Evolutionary conservation across 2,888 invertebrate genomes (phyloP).

Genomic region (Trimorus sp.): DNA sequence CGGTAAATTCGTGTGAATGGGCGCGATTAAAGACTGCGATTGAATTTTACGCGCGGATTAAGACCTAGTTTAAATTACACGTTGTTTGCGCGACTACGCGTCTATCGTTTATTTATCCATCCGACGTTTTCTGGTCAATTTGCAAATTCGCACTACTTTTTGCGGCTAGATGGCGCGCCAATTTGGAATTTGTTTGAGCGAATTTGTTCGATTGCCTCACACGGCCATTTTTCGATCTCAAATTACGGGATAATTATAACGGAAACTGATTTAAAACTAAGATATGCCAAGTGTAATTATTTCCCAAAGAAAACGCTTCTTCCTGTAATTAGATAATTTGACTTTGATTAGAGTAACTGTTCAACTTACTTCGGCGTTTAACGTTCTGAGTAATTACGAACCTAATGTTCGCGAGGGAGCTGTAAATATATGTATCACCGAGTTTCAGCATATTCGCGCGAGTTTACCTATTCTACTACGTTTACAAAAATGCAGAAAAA

Average conservation of each 20-base stretch:
- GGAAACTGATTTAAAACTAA: constrained; percentile 3
- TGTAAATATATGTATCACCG: constrained; percentile 2
- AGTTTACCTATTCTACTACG: background rate
- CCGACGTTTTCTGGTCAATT: no score
- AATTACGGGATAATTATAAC: background rate
- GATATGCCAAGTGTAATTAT: constrained; percentile 11
- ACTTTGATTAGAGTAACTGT: constrained; percentile 12
- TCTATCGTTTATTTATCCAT: no score
- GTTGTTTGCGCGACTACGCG: no score
- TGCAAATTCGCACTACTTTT: no score
- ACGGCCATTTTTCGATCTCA: no score
- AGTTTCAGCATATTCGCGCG: background rate
- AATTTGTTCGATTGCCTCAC: no score
- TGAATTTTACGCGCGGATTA: background rate
- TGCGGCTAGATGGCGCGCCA: no score
- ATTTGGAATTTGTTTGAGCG: no score
- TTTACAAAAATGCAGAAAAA: background rate
- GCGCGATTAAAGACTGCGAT: constrained; percentile 3
- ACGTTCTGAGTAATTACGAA: background rate
- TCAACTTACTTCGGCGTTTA: background rate
- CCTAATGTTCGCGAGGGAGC: constrained; percentile 1
- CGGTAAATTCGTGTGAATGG: constrained; percentile 14
- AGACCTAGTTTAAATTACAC: background rate
- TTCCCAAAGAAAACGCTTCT: constrained; percentile 5
- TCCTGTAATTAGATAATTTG: constrained; percentile 19